A percentile compares a stretch with the other conserved stretches of the same genome.
Evolutionary conservation across 2,797 vertebrate genomes (phyloP).

Genomic region (Distichodus sexfasciatus): DNA sequence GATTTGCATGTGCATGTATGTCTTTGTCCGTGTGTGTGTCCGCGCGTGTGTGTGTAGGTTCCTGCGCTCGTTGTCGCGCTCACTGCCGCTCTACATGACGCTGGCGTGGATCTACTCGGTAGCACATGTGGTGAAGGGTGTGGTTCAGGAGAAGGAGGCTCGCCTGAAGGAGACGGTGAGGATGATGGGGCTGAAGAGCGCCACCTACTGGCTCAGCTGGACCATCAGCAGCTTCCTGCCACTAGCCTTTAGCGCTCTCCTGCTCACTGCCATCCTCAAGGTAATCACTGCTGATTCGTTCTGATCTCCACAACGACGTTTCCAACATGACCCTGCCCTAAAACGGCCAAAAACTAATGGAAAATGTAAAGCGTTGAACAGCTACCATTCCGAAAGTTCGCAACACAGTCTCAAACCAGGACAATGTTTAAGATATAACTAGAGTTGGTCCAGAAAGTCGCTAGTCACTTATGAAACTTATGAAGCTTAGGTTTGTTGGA

Average conservation of each 20-base stretch:
- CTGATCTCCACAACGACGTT: conserved; percentile 55
- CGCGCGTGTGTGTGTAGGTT: conserved; percentile 73
- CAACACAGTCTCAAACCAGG: too few species aligned
- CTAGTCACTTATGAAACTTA: too few species aligned
- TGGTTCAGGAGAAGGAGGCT: conserved; percentile 93
- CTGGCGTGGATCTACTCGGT: conserved; percentile 97
- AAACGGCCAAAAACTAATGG: too few species aligned
- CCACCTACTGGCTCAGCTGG: conserved; percentile 96
- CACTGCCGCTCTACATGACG: conserved; percentile 92
- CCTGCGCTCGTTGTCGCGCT: conserved; percentile 82
- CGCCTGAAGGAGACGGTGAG: conserved; percentile 92
- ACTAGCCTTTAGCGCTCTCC: conserved; percentile 77
- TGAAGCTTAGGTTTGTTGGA: too few species aligned
- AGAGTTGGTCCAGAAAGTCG: too few species aligned
- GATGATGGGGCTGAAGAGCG: conserved; percentile 88
- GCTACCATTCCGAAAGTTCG: too few species aligned
- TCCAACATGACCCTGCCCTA: too few species aligned
- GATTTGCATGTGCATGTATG: not conserved
- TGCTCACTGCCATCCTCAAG: conserved; percentile 89
- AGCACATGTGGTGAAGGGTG: conserved; percentile 89
- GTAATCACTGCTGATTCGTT: conserved; percentile 73
- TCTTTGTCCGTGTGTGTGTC: not conserved
- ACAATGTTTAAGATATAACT: too few species aligned
- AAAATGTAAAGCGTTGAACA: too few species aligned
- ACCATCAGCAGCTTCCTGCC: conserved; percentile 84